These are phyloP conservation scores for Yasuhikotakia modesta DNA, from an alignment of 2,797 vertebrate species.

Conservation along the genomic window DNA sequence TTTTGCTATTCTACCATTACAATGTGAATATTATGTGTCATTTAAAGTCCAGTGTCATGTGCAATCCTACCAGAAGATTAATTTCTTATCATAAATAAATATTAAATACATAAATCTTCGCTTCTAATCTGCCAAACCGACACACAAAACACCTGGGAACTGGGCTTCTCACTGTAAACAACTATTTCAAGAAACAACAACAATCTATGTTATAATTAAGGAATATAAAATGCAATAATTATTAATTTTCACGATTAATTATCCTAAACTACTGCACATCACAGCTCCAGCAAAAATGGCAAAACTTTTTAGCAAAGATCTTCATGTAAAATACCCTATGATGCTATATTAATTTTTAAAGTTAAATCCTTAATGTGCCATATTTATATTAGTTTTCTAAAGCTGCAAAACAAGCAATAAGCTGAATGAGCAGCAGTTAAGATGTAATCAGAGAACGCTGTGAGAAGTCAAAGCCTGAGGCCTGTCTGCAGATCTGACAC, in stretches of 20 bases:
- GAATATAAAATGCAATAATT: too few relatives aligned
- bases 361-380: not conserved
- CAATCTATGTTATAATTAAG: not conserved
- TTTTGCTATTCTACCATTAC: too few relatives aligned
- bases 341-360: not conserved
- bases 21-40: too few relatives aligned
- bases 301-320: too few relatives aligned
- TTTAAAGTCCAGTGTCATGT: too few relatives aligned
- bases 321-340: too few relatives aligned
- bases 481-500: conserved; percentile 51
- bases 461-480: conserved; percentile 34
- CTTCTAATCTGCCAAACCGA: not conserved
- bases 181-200: not conserved
- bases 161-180: not conserved
- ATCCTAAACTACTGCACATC: too few relatives aligned
- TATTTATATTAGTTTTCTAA: not conserved
- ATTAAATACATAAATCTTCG: too few relatives aligned
- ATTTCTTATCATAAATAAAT: too few relatives aligned
- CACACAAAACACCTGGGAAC: not conserved
- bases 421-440: conserved; percentile 18
- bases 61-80: too few relatives aligned
- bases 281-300: too few relatives aligned
- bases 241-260: too few relatives aligned
- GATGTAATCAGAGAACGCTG: conserved; percentile 45
- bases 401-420: conserved; percentile 13